Evolutionary conservation across 2,888 invertebrate genomes (phyloP).

Genomic region (Polydrusus pterygomalis): DNA sequence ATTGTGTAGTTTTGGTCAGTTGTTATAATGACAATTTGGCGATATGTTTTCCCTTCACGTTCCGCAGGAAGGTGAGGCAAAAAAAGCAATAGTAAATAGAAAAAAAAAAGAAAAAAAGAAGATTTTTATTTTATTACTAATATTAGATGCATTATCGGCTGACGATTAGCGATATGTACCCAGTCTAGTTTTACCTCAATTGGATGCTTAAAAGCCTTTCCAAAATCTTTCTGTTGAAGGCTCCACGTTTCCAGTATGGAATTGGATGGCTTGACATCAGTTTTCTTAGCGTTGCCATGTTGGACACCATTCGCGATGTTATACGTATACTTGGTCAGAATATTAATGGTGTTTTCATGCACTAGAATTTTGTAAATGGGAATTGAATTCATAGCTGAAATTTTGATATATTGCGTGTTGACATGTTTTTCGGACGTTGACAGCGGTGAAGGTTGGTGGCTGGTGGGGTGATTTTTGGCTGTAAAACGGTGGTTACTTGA

Average conservation of each 20-base stretch:
- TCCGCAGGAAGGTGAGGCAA: no score
- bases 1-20: no score
- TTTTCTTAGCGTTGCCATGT: constrained; percentile 22
- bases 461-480: constrained; percentile 22
- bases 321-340: constrained; percentile 58
- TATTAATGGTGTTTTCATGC: constrained; percentile 58
- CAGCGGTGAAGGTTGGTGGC: constrained; percentile 34
- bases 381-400: constrained; percentile 41
- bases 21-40: no score
- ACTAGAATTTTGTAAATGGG: constrained; percentile 59
- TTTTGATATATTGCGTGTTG: constrained; percentile 54
- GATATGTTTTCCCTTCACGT: no score
- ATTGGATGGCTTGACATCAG: constrained; percentile 26
- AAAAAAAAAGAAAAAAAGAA: no score
- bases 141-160: no score
- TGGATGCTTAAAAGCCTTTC: constrained; percentile 46
- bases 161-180: no score
- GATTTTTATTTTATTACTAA: no score
- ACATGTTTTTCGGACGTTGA: constrained; percentile 45
- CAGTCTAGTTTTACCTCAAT: constrained; percentile 26
- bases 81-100: no score
- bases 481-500: neutral
- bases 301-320: constrained; percentile 35
- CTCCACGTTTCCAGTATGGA: constrained; percentile 59
- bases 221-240: constrained; percentile 58